Evolutionary conservation across 2,888 invertebrate species (phyloP).

Genomic region (Tiphia femorata): DNA sequence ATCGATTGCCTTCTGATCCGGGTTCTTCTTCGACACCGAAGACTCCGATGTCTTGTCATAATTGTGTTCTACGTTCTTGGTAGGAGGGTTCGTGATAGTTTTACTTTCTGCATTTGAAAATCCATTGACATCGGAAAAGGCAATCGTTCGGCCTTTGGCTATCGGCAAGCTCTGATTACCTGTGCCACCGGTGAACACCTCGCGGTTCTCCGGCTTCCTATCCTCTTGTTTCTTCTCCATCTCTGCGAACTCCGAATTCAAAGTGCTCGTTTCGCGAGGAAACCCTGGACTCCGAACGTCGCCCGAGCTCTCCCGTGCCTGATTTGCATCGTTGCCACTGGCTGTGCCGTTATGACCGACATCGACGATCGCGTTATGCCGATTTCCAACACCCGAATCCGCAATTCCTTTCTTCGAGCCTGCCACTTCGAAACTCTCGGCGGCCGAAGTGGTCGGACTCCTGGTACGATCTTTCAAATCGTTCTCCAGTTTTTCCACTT

Average conservation of each 20-base stretch:
- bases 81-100: constrained; percentile 8
- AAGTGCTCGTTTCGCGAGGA: too few relatives aligned
- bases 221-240: neutral
- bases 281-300: too few relatives aligned
- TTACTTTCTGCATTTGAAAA: constrained; percentile 29
- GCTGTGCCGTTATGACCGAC: neutral
- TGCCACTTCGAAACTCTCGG: neutral
- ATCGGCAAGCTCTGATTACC: constrained; percentile 14
- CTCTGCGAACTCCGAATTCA: too few relatives aligned
- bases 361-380: neutral
- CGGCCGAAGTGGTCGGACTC: too few relatives aligned
- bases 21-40: constrained; percentile 19
- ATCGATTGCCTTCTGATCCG: constrained; percentile 14
- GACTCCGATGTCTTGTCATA: neutral
- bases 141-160: constrained; percentile 52
- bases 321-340: neutral
- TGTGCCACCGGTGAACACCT: neutral
- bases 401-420: neutral
- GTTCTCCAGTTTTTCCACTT: neutral
- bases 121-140: constrained; percentile 44
- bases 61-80: constrained; percentile 1
- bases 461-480: neutral
- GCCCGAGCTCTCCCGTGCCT: neutral
- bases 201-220: neutral
- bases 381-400: neutral